These are phyloP conservation scores for Aphrophora alni DNA, from an alignment of 2,888 invertebrate genomes.

Conservation along the genomic window DNA sequence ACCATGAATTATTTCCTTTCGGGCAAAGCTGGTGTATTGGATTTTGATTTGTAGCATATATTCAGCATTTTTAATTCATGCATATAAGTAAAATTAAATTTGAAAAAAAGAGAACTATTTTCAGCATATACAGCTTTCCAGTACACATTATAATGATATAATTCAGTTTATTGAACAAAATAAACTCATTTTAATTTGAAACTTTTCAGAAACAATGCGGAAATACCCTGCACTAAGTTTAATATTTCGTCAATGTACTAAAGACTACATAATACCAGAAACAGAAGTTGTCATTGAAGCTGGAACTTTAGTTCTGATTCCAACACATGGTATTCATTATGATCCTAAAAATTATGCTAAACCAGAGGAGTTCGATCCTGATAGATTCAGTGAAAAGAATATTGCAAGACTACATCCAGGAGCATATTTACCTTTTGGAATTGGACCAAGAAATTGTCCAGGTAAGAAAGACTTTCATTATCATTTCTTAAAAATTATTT, in stretches of 20 bases:
- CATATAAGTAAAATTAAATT: too few species aligned
- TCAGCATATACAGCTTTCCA: too few species aligned
- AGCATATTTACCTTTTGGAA: slow-evolving; percentile 34
- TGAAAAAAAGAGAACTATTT: too few species aligned
- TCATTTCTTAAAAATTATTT: too few species aligned
- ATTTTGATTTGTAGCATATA: too few species aligned
- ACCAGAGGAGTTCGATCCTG: slow-evolving; percentile 57
- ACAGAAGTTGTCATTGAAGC: slow-evolving; percentile 34
- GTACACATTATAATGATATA: too few species aligned
- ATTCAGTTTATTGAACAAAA: too few species aligned
- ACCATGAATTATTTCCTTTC: too few species aligned
- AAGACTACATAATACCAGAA: slow-evolving; percentile 50
- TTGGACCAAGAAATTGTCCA: slow-evolving; percentile 38
- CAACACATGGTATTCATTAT: slow-evolving; percentile 65
- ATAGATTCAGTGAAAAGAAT: slow-evolving; percentile 26
- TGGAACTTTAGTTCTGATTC: slow-evolving; percentile 60
- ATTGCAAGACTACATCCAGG: neutral
- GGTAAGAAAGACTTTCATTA: slow-evolving; percentile 2
- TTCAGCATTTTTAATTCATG: too few species aligned
- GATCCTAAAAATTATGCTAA: slow-evolving; percentile 65
- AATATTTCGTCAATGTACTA: slow-evolving; percentile 55
- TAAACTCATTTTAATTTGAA: too few species aligned
- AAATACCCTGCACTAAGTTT: slow-evolving; percentile 56
- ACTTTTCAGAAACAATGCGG: slow-evolving; percentile 48
- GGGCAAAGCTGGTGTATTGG: too few species aligned